Evolutionary conservation across 1,140 invertebrate species (phyloP).

Genomic region (Papilio machaon): DNA sequence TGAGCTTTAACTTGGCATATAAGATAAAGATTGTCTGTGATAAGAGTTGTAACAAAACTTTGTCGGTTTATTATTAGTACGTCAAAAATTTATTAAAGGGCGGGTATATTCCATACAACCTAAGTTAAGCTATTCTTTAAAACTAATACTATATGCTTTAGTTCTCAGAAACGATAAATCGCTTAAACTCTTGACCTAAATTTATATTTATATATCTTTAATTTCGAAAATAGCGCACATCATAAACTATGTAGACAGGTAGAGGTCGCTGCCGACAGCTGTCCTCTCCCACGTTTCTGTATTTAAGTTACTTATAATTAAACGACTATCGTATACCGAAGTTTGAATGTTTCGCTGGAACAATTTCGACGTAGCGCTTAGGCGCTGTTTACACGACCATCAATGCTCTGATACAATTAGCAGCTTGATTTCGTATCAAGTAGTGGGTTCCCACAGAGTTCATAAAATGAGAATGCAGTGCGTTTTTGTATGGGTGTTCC

Average conservation of each 20-base stretch:
- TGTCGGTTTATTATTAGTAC: neutral
- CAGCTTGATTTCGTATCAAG: neutral
- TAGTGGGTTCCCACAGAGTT: neutral
- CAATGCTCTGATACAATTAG: neutral
- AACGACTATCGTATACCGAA: conserved; percentile 40
- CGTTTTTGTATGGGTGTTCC: too few relatives aligned
- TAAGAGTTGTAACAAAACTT: neutral
- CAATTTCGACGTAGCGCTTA: neutral
- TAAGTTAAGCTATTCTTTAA: neutral
- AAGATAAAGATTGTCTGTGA: neutral
- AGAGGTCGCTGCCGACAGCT: conserved; percentile 31
- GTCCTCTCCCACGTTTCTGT: conserved; percentile 44
- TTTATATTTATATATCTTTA: neutral
- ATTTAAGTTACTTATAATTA: conserved; percentile 28
- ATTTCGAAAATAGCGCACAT: neutral
- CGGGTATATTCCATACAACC: too few relatives aligned
- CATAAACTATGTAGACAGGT: neutral
- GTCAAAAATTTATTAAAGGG: neutral
- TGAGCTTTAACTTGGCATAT: too few relatives aligned
- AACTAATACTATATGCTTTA: too few relatives aligned
- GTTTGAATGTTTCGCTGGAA: conserved; percentile 31
- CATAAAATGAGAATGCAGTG: too few relatives aligned
- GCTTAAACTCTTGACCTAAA: neutral
- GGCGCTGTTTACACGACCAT: neutral
- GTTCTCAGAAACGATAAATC: too few relatives aligned